Base-by-base conservation (phyloP, 2,113 vertebrate genomes). In the Centropristis striata region DNA sequence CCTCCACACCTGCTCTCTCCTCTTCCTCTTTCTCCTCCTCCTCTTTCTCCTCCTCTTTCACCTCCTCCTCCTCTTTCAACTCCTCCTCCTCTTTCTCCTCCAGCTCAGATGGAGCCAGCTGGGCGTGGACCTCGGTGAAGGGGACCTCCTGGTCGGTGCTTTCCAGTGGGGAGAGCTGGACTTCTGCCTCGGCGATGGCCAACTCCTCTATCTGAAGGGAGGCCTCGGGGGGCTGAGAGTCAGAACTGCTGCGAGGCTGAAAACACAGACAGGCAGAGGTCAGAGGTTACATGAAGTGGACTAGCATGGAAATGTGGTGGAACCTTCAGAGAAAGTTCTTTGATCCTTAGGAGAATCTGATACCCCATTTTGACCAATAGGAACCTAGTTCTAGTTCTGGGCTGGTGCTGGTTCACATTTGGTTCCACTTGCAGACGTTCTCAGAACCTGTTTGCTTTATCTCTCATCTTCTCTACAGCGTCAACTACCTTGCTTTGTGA, bases 71-170 rank as follows among this genome's bases (percentile, higher is more conserved):
- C 53, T 55, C 46, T 20, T 32, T 14, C 7, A 32, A 20, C 42
- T 41, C 11, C 36, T 79, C 59, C 0, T 69, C 65, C 11, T 88
- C 87, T 59, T 86, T 71, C 54, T 95, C 94, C 70, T 95, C 81
- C 90, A 4, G 49, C 44, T 90, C 72, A 0, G 90, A 92, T 14
- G 94, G 86, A 0, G 94, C 94, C 47, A 94, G 79, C 27, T 97
- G 93, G 0, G 96, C 93, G 11, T 96, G 95, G 25, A 93, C 93
- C 81, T 96, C 93, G 0, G 90, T 77, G 0, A 96, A 93, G 0
- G 95, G 86, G 54, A 75, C 18, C 0, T 95, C 95, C n/a, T 95
- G 94, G 13, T 89, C 85, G 0, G 64, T 27, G 60, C 61, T 66
- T 13, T 46, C 72, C 41, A 89, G 46, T 0, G 89, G 74, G 8